A percentile compares a stretch with the other conserved stretches of the same genome.
Evolutionary conservation across 2,797 vertebrate genomes (phyloP).

Genomic region (Pagetopsis macropterus): DNA sequence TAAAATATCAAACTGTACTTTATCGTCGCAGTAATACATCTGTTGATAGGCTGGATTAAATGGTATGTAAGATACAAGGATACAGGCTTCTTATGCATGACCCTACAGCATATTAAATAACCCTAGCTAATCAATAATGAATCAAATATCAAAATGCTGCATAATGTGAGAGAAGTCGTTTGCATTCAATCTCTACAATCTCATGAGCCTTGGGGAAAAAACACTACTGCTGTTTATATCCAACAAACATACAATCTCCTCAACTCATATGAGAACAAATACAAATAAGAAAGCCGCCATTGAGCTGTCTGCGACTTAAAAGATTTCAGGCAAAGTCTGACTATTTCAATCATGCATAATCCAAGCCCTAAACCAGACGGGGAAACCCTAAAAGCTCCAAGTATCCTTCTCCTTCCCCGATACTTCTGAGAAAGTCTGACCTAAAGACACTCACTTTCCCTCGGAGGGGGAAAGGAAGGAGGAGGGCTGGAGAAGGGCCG

Average conservation of each 20-base stretch:
- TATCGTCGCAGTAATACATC: neutral
- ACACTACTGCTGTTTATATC: neutral
- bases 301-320: neutral
- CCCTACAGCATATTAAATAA: constrained; percentile 27
- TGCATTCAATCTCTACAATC: neutral
- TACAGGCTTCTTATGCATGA: constrained; percentile 14
- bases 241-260: neutral
- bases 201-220: neutral
- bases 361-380: constrained; percentile 1
- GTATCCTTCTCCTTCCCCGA: constrained; percentile 45
- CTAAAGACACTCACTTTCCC: constrained; percentile 75
- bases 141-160: constrained; percentile 21
- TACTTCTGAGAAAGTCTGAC: constrained; percentile 84
- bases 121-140: constrained; percentile 28
- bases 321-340: neutral
- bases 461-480: constrained; percentile 54
- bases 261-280: neutral
- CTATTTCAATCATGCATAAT: neutral
- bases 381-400: constrained; percentile 24
- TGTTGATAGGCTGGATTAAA: constrained; percentile 21
- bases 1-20: neutral
- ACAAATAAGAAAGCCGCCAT: neutral
- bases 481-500: constrained; percentile 69
- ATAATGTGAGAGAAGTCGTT: neutral
- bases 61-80: neutral